A percentile compares a stretch with the other conserved stretches of the same genome.
These are phyloP conservation scores for Macheiramphus alcinus DNA, from an alignment of 2,113 vertebrate species.

Conservation along the genomic window DNA sequence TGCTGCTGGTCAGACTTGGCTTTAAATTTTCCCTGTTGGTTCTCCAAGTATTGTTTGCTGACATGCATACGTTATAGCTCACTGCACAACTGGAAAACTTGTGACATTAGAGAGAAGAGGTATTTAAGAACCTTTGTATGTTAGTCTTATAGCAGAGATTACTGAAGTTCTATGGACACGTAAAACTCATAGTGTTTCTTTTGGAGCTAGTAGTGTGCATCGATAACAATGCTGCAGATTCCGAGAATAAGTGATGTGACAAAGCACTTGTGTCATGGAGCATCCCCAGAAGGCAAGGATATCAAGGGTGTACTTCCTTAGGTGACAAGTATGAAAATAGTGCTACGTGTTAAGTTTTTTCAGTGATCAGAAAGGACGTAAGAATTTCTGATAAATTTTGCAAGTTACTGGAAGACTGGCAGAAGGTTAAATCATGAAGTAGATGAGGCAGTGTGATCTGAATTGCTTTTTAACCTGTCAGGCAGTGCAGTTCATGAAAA, in stretches of 20 bases:
- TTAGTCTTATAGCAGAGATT: background rate
- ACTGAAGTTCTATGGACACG: accelerated
- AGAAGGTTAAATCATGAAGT: background rate
- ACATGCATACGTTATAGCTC: background rate
- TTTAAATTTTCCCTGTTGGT: background rate
- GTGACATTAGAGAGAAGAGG: background rate
- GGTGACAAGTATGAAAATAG: background rate
- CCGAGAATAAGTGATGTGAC: background rate
- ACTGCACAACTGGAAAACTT: background rate
- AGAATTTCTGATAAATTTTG: background rate
- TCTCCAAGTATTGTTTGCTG: background rate
- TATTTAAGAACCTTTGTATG: background rate
- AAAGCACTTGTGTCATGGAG: background rate
- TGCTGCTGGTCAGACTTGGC: background rate
- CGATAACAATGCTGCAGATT: background rate
- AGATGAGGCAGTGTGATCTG: background rate
- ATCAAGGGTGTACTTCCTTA: background rate
- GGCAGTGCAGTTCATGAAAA: background rate
- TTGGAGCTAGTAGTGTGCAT: background rate
- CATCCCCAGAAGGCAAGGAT: background rate
- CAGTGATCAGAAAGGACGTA: background rate
- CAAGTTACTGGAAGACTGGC: background rate
- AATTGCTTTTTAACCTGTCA: background rate
- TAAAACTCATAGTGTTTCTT: background rate
- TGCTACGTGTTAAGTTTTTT: background rate